A percentile compares a stretch with the other conserved stretches of the same genome.
Evolutionary conservation across 2,797 vertebrate species (phyloP).

Genomic region (Euthynnus affinis): DNA sequence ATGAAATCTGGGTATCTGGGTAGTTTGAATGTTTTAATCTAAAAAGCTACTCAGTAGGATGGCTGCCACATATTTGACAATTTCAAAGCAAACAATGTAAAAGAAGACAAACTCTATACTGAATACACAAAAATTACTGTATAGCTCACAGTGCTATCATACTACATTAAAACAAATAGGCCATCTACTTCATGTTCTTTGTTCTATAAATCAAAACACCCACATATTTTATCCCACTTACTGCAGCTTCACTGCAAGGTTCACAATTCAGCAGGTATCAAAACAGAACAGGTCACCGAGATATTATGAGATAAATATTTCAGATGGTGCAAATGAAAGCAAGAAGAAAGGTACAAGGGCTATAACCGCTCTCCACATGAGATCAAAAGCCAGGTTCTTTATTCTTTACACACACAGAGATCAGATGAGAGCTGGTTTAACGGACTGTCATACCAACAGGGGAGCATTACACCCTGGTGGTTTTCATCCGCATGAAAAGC

Average conservation of each 20-base stretch:
- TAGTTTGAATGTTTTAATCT: slow-evolving; percentile 2
- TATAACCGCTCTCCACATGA: slow-evolving; percentile 47
- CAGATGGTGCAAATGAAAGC: slow-evolving; percentile 53
- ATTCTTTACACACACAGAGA: slow-evolving; percentile 61
- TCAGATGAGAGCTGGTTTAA: slow-evolving; percentile 68
- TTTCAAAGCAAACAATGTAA: not conserved
- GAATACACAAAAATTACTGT: not conserved
- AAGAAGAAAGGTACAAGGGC: slow-evolving; percentile 49
- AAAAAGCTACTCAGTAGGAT: not conserved
- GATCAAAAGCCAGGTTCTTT: slow-evolving; percentile 63
- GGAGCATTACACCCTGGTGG: slow-evolving; percentile 58
- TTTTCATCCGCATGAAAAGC: slow-evolving; percentile 68
- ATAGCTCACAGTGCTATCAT: not conserved
- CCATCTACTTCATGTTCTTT: not conserved
- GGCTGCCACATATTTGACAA: not conserved
- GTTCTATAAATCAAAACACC: slow-evolving; percentile 14
- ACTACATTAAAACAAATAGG: not conserved
- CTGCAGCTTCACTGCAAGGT: slow-evolving; percentile 8
- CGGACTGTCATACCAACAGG: slow-evolving; percentile 60
- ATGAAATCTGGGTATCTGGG: not conserved
- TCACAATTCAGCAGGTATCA: slow-evolving; percentile 35
- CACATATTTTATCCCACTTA: not conserved
- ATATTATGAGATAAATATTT: slow-evolving; percentile 57
- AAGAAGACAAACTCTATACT: not conserved
- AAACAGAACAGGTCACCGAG: slow-evolving; percentile 44